Percentiles rank a stretch among this genome's conserved stretches.
phyloP scores from a whole-genome alignment of 2,797 vertebrate genomes.

The Phataginus tetradactyla region DNA sequence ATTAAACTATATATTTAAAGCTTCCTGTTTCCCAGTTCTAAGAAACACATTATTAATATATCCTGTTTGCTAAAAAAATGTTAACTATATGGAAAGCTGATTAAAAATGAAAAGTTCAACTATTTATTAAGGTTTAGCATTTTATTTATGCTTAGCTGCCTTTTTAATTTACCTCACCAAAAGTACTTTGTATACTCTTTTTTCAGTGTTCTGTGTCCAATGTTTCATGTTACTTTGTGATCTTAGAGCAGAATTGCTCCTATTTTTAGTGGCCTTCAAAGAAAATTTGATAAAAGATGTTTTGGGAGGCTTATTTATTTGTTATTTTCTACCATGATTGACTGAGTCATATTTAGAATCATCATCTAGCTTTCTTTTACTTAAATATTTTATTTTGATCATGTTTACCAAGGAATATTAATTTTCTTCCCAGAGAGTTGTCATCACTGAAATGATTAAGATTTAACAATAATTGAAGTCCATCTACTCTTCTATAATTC shows the following conservation, averaged over 20 bases:
- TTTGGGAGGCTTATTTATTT: neutral
- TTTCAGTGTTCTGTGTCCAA: neutral
- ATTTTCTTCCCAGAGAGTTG: neutral
- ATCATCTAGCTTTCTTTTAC: neutral
- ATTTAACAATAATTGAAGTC: neutral
- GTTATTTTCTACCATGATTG: neutral
- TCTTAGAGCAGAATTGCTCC: neutral
- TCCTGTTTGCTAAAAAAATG: neutral
- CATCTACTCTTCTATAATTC: neutral
- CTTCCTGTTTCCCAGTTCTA: neutral
- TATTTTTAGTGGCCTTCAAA: neutral
- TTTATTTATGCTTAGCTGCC: neutral
- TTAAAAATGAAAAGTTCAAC: neutral
- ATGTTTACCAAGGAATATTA: neutral
- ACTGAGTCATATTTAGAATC: neutral
- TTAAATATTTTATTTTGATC: neutral
- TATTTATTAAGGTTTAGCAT: neutral
- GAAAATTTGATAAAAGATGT: neutral
- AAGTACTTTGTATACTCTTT: neutral
- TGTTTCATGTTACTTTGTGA: neutral
- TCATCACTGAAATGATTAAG: neutral
- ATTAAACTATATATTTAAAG: neutral
- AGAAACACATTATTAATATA: neutral
- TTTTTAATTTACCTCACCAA: neutral
- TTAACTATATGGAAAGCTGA: neutral